Base-by-base conservation (phyloP, 2,113 vertebrate genomes). In the Myodes glareolus region DNA sequence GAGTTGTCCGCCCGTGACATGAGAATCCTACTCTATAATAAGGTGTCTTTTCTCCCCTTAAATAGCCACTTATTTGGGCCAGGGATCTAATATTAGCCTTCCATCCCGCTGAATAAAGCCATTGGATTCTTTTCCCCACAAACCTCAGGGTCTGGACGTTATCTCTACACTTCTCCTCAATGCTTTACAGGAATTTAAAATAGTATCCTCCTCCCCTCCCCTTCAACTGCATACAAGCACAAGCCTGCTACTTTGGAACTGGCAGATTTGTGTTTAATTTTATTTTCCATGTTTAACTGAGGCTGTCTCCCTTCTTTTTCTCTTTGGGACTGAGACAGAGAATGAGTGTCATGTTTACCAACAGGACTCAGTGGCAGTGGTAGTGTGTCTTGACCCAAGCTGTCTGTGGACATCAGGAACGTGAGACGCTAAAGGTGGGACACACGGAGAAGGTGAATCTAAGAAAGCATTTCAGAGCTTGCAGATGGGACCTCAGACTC, bases 21-120 rank as follows among this genome's bases (percentile, higher is more conserved):
- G 16, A 95, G 78, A 95, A 68, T 61, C 39, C 65, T n/a, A 86
- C 90, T 95, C 72, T 81, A 80, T 95, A 97, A 97, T 96, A 97
- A 97, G 67, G 52, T 47, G 63, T 33, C 3, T 61, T 90, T 75
- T 77, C 7, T 58, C 52, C 39, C 95, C 91, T 95, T 61, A 90
- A 97, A 96, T 84, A 93, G 89, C 92, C 95, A 81, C 82, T 92
- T 97, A 93, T 96, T 96, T 80, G 95, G 87, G 55, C 72, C 42
- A 63, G 65, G 25, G 76, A 86, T 96, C 97, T 97, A 97, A 97
- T 97, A 95, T 98, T 93, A 95, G 77, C 87, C 55, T 92, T n/a
- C 78, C 78, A 88, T 52, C 76, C 78, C 76, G 73, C 85, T 93
- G 82, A 96, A 97, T 88, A 87, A 97, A 97, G 68, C 70, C 80